phyloP scores from a whole-genome alignment of 1,140 invertebrate species.

The Drosophila setifemur region DNA sequence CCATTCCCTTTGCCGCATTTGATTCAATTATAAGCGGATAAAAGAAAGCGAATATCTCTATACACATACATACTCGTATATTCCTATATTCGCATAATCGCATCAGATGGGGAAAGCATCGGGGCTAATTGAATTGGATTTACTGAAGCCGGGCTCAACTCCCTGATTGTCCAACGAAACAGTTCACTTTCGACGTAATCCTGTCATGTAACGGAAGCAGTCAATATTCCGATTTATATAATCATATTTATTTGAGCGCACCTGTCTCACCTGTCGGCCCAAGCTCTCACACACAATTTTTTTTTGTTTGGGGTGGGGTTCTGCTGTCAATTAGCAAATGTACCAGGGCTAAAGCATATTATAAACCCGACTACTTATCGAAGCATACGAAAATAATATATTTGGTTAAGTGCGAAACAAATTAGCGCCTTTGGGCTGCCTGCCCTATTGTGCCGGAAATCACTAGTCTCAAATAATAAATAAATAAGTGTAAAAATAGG shows the following conservation, averaged over 20 bases:
- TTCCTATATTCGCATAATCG: constrained; percentile 29
- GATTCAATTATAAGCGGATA: constrained; percentile 75
- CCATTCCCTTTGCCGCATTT: constrained; percentile 49
- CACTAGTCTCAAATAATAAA: constrained; percentile 19
- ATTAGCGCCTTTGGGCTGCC: constrained; percentile 16
- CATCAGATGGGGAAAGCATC: constrained; percentile 11
- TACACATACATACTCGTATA: constrained; percentile 7
- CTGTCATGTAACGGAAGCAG: constrained; percentile 53
- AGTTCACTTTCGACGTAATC: constrained; percentile 37
- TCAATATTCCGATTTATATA: constrained; percentile 21
- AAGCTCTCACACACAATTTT: background rate
- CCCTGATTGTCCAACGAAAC: constrained; percentile 39
- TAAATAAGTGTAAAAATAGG: constrained; percentile 10
- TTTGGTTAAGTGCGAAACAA: constrained; percentile 19
- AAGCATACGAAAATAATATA: constrained; percentile 2
- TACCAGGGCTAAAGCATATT: constrained; percentile 31
- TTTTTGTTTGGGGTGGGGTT: constrained; percentile 21
- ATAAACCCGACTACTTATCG: constrained; percentile 27
- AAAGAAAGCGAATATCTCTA: constrained; percentile 31
- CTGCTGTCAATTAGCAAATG: constrained; percentile 41
- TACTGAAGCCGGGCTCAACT: constrained; percentile 28
- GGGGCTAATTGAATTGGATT: constrained; percentile 68
- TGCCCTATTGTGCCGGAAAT: constrained; percentile 22
- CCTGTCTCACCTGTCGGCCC: constrained; percentile 15
- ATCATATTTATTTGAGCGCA: constrained; percentile 11